These are phyloP conservation scores for Limnodromus scolopaceus DNA, from an alignment of 2,797 vertebrate genomes.

Conservation along the genomic window DNA sequence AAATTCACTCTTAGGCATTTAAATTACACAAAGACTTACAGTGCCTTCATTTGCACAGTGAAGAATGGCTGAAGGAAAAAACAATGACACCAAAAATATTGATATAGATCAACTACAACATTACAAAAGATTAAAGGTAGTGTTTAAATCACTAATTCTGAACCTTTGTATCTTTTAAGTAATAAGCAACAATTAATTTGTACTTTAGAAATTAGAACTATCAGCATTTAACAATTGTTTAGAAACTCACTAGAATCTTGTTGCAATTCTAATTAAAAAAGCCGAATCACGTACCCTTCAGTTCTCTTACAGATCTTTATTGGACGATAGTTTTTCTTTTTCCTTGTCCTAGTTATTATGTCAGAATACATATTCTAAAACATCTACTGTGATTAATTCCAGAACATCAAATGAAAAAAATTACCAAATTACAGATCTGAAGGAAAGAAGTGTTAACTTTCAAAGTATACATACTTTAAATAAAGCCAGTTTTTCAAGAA, in stretches of 20 bases:
- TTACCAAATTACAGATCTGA: background rate
- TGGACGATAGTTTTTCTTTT: background rate
- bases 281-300: background rate
- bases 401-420: background rate
- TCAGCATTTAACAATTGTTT: background rate
- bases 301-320: background rate
- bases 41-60: fast-evolving
- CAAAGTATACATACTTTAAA: background rate
- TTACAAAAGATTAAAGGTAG: background rate
- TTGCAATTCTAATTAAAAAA: background rate
- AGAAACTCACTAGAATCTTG: background rate
- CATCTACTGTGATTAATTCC: background rate
- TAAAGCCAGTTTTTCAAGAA: slow-evolving; percentile 31
- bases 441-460: background rate
- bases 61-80: background rate
- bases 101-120: background rate
- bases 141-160: background rate
- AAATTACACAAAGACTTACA: background rate
- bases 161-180: background rate
- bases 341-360: background rate
- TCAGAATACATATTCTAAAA: background rate
- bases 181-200: background rate
- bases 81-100: background rate
- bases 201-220: background rate
- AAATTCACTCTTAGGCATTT: background rate